phyloP scores from a whole-genome alignment of 2,797 vertebrate species.

The Heterohyrax brucei region DNA sequence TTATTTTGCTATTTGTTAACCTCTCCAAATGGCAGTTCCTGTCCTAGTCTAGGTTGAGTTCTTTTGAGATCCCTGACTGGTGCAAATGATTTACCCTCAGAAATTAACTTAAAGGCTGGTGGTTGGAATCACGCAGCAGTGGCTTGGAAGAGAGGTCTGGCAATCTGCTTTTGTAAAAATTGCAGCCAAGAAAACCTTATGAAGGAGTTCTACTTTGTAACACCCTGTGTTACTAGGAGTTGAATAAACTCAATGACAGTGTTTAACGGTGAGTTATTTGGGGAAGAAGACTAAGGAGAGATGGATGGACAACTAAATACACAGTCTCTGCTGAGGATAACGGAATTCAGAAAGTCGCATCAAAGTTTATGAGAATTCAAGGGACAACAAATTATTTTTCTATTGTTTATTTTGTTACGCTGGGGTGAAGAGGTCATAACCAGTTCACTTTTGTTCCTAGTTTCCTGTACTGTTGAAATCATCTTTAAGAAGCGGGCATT shows the following conservation, averaged over 20 bases:
- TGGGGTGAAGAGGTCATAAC: rapidly evolving
- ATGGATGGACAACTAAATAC: not conserved
- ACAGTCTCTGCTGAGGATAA: not conserved
- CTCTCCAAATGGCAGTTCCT: not conserved
- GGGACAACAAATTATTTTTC: not conserved
- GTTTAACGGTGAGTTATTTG: not conserved
- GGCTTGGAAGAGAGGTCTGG: not conserved
- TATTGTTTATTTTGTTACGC: rapidly evolving
- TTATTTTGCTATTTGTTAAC: not conserved
- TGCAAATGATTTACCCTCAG: not conserved
- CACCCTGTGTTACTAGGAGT: not conserved
- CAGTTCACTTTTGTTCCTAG: not conserved
- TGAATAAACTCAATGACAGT: not conserved
- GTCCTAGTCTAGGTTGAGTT: not conserved
- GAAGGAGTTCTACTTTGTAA: not conserved
- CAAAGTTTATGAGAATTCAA: not conserved
- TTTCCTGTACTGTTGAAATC: not conserved
- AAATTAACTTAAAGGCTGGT: not conserved
- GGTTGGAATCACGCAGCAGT: not conserved
- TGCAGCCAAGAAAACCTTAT: not conserved
- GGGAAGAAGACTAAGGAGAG: not conserved
- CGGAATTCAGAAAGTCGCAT: too few relatives aligned
- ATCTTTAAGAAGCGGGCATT: not conserved
- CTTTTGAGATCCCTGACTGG: not conserved
- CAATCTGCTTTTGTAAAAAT: not conserved